These are phyloP conservation scores for Aphaenogaster ashmeadi DNA, from an alignment of 1,140 invertebrate species.

Conservation along the genomic window DNA sequence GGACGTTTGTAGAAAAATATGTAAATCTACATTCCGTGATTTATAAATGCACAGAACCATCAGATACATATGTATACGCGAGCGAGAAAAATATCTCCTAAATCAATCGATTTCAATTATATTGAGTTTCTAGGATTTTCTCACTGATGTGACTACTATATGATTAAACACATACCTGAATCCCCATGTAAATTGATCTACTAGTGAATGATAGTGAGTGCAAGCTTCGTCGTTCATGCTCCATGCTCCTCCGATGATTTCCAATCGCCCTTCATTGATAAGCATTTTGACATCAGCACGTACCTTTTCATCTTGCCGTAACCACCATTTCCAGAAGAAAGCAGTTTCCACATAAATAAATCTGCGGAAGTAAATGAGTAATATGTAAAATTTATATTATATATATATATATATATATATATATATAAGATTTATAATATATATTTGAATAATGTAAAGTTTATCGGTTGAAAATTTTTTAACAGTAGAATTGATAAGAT, in stretches of 20 bases:
- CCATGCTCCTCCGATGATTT: constrained; percentile 96
- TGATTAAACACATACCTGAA: constrained; percentile 87
- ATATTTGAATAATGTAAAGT: constrained; percentile 42
- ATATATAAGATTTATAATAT: constrained; percentile 38
- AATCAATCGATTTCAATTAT: background rate
- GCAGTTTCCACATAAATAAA: constrained; percentile 94
- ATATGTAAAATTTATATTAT: constrained; percentile 57
- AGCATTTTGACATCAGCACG: constrained; percentile 88
- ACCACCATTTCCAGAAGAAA: constrained; percentile 98
- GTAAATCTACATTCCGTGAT: background rate
- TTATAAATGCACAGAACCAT: background rate
- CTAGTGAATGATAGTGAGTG: constrained; percentile 96
- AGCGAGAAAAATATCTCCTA: background rate
- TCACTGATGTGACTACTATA: background rate
- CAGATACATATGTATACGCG: background rate
- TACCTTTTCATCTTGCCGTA: constrained; percentile 89
- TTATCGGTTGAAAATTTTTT: constrained; percentile 2
- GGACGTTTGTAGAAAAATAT: background rate
- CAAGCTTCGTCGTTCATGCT: constrained; percentile 98
- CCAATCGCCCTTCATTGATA: constrained; percentile 92
- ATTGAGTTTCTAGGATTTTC: background rate
- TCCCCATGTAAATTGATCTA: constrained; percentile 97
- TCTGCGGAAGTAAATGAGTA: constrained; percentile 80
- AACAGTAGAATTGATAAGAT: background rate
- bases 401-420: constrained; percentile 43